phyloP scores from a whole-genome alignment of 2,113 vertebrate species.

The Actenoides hombroni region DNA sequence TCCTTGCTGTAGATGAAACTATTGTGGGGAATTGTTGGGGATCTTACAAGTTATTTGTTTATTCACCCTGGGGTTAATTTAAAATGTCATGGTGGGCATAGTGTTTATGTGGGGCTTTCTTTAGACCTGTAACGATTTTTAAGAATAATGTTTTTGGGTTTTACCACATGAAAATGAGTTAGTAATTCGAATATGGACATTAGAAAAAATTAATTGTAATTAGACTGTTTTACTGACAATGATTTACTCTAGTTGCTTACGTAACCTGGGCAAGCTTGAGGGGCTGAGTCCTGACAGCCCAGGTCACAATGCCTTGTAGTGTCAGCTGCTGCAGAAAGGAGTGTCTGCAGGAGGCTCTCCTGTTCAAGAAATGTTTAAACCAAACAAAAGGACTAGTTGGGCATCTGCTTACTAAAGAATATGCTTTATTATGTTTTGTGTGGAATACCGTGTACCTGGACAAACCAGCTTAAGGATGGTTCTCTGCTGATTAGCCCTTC shows the following conservation, averaged over 20 bases:
- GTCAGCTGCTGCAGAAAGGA: neutral
- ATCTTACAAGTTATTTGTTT: neutral
- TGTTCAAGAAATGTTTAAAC: neutral
- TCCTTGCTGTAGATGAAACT: neutral
- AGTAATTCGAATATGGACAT: neutral
- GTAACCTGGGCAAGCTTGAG: neutral
- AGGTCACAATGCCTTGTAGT: rapidly evolving
- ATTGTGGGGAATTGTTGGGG: neutral
- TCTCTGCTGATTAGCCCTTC: neutral
- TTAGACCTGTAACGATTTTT: neutral
- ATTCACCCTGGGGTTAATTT: neutral
- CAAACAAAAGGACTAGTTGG: neutral
- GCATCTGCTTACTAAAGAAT: neutral
- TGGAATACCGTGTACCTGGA: neutral
- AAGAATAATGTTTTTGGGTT: neutral
- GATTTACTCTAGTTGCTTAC: neutral
- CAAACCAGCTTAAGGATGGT: neutral
- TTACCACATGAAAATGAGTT: neutral
- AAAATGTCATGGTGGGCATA: neutral
- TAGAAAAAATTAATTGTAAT: neutral
- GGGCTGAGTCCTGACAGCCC: neutral
- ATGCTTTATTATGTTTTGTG: neutral
- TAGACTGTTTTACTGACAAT: neutral
- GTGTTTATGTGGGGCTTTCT: neutral
- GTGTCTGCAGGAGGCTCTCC: neutral